A percentile compares a stretch with the other conserved stretches of the same genome.
phyloP scores from a whole-genome alignment of 2,797 vertebrate genomes.

The Neopelma chrysocephalum region DNA sequence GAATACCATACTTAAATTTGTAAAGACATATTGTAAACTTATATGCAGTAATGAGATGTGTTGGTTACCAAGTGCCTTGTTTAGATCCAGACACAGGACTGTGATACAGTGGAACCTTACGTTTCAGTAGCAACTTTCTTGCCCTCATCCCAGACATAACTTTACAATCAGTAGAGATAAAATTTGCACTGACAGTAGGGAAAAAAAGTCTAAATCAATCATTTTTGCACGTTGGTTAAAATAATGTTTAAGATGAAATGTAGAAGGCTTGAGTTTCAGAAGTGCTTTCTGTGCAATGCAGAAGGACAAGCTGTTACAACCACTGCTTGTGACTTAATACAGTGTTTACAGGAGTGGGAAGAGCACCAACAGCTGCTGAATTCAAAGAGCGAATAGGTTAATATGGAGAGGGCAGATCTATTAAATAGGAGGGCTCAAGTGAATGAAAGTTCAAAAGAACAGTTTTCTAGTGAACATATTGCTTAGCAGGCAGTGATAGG shows the following conservation, averaged over 20 bases:
- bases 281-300: neutral
- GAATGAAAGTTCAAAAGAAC: constrained; percentile 1
- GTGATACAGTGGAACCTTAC: neutral
- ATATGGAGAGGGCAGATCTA: neutral
- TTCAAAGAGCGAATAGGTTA: neutral
- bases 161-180: constrained; percentile 33
- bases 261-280: neutral
- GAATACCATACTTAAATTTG: neutral
- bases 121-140: neutral
- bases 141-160: neutral
- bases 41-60: neutral
- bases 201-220: neutral
- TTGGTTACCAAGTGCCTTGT: neutral
- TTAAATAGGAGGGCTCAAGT: neutral
- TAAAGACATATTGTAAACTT: neutral
- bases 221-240: constrained; percentile 21
- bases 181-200: neutral
- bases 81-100: neutral
- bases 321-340: neutral
- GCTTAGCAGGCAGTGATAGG: neutral
- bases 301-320: neutral
- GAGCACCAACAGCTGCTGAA: neutral
- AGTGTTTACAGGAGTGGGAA: neutral
- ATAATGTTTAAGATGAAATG: constrained; percentile 18
- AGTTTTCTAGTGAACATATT: neutral